phyloP scores from a whole-genome alignment of 1,140 invertebrate species.

The Conus ventricosus region DNA sequence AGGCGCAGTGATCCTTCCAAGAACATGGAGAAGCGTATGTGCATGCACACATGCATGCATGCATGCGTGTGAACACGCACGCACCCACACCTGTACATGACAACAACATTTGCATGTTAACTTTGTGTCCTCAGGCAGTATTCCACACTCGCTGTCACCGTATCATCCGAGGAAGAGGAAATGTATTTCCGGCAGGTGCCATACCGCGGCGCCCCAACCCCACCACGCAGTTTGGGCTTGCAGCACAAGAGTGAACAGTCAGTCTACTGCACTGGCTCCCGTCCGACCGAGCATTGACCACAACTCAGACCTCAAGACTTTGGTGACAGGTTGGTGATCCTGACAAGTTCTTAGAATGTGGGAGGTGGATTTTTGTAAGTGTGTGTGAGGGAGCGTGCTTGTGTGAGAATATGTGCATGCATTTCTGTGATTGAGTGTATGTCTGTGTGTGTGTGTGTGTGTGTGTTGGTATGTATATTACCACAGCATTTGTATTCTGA shows the following conservation, averaged over 20 bases:
- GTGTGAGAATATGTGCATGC: not conserved
- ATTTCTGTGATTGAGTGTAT: not conserved
- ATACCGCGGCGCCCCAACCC: constrained; percentile 57
- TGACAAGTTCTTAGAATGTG: not conserved
- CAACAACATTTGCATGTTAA: no score
- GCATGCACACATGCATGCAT: no score
- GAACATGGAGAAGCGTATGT: no score
- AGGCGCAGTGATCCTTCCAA: no score
- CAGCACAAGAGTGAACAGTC: constrained; percentile 56
- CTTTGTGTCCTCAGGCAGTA: constrained; percentile 46
- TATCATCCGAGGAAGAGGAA: constrained; percentile 61
- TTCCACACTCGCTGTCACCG: constrained; percentile 59
- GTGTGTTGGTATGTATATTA: not conserved
- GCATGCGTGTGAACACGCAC: no score
- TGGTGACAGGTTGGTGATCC: constrained; percentile 48
- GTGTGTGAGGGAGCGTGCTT: not conserved
- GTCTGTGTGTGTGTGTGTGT: not conserved
- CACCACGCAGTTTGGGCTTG: constrained; percentile 55
- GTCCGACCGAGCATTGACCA: constrained; percentile 49
- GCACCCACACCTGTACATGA: no score
- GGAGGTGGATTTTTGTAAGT: not conserved
- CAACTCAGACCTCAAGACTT: constrained; percentile 42
- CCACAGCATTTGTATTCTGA: no score
- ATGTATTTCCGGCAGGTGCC: constrained; percentile 53
- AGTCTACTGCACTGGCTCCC: constrained; percentile 61